Percentiles rank a stretch among this genome's conserved stretches.
Conservation (phyloP, 2,888 invertebrate genomes). For the Oligia strigilis region DNA sequence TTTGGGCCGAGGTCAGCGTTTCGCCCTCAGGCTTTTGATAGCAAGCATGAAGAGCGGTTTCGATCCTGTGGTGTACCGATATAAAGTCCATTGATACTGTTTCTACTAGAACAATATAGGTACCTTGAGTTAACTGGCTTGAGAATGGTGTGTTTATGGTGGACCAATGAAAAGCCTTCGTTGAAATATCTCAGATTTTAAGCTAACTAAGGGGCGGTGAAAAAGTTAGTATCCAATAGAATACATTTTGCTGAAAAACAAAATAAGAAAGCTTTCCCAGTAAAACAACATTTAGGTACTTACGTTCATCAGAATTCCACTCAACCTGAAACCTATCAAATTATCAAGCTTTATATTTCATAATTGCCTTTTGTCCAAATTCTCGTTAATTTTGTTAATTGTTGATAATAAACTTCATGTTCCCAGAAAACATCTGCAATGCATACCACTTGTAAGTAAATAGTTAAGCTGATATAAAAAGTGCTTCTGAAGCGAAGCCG, state of each 20-base stretch:
- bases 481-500: conserved; percentile 38
- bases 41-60: conserved; percentile 32
- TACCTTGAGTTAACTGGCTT: neutral
- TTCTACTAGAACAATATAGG: neutral
- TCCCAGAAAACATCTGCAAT: conserved; percentile 60
- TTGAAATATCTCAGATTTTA: neutral
- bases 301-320: conserved; percentile 6
- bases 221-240: neutral
- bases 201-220: too few relatives aligned
- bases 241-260: neutral
- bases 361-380: conserved; percentile 45
- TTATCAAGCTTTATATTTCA: conserved; percentile 25
- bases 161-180: neutral
- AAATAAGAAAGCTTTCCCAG: neutral
- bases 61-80: conserved; percentile 25
- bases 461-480: conserved; percentile 53
- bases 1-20: conserved; percentile 31
- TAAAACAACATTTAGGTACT: neutral
- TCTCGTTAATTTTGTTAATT: conserved; percentile 46
- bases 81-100: neutral
- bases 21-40: conserved; percentile 39
- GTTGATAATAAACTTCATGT: conserved; percentile 46
- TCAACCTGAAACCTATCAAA: conserved; percentile 30
- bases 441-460: conserved; percentile 47
- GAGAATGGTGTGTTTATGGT: neutral